A percentile compares a stretch with the other conserved stretches of the same genome.
Evolutionary conservation across 37 sponge, comb jelly and placozoan genomes (phyloP).

Genomic region (Aphrocallistes beatrix): DNA sequence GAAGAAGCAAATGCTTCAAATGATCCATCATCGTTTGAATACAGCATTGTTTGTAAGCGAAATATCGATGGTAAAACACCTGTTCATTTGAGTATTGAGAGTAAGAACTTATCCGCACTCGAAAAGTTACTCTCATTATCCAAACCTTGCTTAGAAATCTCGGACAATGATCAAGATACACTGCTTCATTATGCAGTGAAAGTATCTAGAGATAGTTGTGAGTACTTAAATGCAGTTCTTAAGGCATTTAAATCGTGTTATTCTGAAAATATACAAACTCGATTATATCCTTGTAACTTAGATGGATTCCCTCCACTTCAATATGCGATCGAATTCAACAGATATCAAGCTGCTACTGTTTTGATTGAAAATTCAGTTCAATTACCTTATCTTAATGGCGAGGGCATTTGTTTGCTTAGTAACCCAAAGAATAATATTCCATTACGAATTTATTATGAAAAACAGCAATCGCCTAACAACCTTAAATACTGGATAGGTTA

Average conservation of each 20-base stretch:
- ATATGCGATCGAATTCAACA: neutral
- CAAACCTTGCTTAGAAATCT: neutral
- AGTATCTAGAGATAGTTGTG: neutral
- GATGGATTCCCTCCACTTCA: neutral
- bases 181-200: neutral
- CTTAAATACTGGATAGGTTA: neutral
- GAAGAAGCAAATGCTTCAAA: neutral
- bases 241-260: neutral
- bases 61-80: neutral
- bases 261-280: neutral
- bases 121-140: neutral
- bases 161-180: neutral
- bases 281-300: neutral
- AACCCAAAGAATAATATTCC: neutral
- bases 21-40: no score
- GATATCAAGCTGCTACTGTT: neutral
- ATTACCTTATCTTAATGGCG: neutral
- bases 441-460: neutral
- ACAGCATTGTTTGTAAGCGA: neutral
- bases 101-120: neutral
- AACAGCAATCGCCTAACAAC: neutral
- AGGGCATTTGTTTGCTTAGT: neutral
- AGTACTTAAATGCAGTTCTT: neutral
- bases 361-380: neutral
- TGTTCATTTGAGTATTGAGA: conserved; percentile 5